A percentile compares a stretch with the other conserved stretches of the same genome.
These are phyloP conservation scores for Cynoglossus semilaevis DNA, from an alignment of 2,113 vertebrate genomes.

Conservation along the genomic window DNA sequence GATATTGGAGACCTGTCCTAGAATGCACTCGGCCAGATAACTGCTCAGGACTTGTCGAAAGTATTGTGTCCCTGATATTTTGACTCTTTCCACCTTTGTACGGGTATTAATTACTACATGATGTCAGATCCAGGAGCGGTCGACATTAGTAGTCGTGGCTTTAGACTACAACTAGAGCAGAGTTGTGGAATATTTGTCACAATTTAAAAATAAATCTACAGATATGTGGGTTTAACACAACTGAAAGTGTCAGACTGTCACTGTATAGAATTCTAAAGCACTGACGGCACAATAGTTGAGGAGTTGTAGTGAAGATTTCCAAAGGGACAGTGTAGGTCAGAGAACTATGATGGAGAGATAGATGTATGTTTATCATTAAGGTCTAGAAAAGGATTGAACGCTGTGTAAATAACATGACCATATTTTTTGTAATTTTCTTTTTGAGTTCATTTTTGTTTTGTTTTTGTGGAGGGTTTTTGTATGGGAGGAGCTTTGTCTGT, in stretches of 20 bases:
- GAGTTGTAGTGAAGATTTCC: constrained; percentile 45
- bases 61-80: constrained; percentile 19
- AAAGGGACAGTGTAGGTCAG: constrained; percentile 72
- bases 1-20: constrained; percentile 28
- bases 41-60: constrained; percentile 2
- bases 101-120: constrained; percentile 28
- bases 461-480: constrained; percentile 67
- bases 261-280: constrained; percentile 32
- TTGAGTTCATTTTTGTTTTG: constrained; percentile 26
- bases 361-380: constrained; percentile 64
- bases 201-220: constrained; percentile 2
- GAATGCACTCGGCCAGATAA: constrained; percentile 16
- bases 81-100: constrained; percentile 32
- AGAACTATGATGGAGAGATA: constrained; percentile 58
- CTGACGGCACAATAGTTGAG: constrained; percentile 42
- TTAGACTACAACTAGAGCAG: constrained; percentile 26
- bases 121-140: constrained; percentile 36
- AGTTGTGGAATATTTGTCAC: constrained; percentile 18
- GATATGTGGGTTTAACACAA: constrained; percentile 10
- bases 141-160: constrained; percentile 7
- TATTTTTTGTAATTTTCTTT: constrained; percentile 38
- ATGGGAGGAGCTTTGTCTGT: constrained; percentile 57
- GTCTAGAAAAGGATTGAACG: constrained; percentile 58
- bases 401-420: constrained; percentile 69
- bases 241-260: constrained; percentile 35